phyloP scores from a whole-genome alignment of 2,888 invertebrate genomes.

The Caenorhabditis drosophilae region DNA sequence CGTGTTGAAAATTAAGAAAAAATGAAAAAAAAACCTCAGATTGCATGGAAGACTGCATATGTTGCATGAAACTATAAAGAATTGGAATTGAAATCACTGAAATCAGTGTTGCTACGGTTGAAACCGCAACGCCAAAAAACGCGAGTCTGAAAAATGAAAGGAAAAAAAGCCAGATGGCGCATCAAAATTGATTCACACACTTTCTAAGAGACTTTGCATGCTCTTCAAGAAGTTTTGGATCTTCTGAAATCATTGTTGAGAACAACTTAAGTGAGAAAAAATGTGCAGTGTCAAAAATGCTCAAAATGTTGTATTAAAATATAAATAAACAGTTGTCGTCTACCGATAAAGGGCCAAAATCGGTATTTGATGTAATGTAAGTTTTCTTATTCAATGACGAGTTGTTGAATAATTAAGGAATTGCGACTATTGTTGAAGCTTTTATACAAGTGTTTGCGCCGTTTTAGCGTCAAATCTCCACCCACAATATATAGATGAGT shows the following conservation, averaged over 20 bases:
- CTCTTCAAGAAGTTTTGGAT: constrained; percentile 31
- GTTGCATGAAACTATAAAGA: constrained; percentile 52
- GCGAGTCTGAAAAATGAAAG: constrained; percentile 19
- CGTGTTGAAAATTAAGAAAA: neutral
- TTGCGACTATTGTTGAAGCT: constrained; percentile 38
- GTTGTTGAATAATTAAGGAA: constrained; percentile 39
- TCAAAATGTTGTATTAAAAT: no score
- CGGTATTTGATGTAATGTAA: no score
- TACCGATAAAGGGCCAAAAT: no score
- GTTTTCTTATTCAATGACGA: neutral
- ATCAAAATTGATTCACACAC: constrained; percentile 13
- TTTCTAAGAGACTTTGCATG: constrained; percentile 35
- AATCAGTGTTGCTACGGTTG: constrained; percentile 39
- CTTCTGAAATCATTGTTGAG: constrained; percentile 29
- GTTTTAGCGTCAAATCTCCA: constrained; percentile 36
- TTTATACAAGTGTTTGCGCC: constrained; percentile 39
- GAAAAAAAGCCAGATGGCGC: no score
- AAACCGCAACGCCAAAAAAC: constrained; percentile 41
- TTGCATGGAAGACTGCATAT: constrained; percentile 46
- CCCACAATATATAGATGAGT: constrained; percentile 34
- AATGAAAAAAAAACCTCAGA: constrained; percentile 21
- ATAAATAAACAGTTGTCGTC: no score
- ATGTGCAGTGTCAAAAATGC: neutral
- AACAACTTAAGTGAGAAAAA: constrained; percentile 20
- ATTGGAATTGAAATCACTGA: constrained; percentile 47